phyloP scores from a whole-genome alignment of 2,888 invertebrate species.

The Chalcosyrphus nemorum region DNA sequence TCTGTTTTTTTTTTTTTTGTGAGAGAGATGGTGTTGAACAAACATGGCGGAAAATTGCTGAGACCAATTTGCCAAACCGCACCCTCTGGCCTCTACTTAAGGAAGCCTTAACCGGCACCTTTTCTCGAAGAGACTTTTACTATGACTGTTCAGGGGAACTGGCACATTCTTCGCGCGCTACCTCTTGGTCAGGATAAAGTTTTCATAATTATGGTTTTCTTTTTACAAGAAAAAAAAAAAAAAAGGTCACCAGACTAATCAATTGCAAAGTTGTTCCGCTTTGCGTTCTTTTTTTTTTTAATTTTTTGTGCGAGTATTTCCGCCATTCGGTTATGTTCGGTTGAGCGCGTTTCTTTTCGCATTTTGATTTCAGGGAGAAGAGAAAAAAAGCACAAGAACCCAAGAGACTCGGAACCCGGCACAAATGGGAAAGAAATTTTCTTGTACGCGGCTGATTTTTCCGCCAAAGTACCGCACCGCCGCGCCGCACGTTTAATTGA shows the following conservation, averaged over 20 bases:
- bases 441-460: constrained; percentile 4
- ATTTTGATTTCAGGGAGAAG: constrained; percentile 27
- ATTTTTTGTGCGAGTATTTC: no score
- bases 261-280: constrained; percentile 62
- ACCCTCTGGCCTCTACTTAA: constrained; percentile 36
- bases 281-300: background rate
- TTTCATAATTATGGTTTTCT: constrained; percentile 56
- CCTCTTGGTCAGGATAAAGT: constrained; percentile 53
- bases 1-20: no score
- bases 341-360: constrained; percentile 21
- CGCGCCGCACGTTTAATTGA: background rate
- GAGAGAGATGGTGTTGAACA: constrained; percentile 17
- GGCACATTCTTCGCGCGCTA: constrained; percentile 10
- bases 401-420: background rate
- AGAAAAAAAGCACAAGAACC: constrained; percentile 8
- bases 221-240: background rate
- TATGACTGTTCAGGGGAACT: background rate
- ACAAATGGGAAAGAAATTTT: constrained; percentile 24
- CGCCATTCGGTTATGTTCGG: background rate
- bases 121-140: constrained; percentile 5
- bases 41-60: constrained; percentile 67
- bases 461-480: background rate
- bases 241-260: constrained; percentile 72
- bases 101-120: constrained; percentile 29
- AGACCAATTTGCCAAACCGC: constrained; percentile 58